phyloP scores from a whole-genome alignment of 2,797 vertebrate species.

The Ctenochaetus hawaiiensis region DNA sequence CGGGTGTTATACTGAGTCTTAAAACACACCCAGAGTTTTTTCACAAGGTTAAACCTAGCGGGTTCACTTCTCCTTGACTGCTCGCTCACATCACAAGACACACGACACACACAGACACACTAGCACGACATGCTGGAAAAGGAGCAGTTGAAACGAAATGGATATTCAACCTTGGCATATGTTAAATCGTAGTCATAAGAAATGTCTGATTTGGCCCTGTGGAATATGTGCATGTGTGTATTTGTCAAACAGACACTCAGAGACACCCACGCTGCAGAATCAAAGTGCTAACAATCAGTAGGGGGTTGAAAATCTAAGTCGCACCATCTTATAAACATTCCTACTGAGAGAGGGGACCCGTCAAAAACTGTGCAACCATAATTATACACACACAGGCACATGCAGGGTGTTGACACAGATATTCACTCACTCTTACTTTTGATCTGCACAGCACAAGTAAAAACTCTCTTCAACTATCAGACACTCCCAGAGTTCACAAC shows the following conservation, averaged over 20 bases:
- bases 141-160: slow-evolving; percentile 35
- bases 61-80: slow-evolving; percentile 51
- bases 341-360: slow-evolving; percentile 10
- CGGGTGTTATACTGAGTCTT: slow-evolving; percentile 25
- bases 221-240: slow-evolving; percentile 37
- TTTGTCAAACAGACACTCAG: slow-evolving; percentile 45
- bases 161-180: slow-evolving; percentile 55
- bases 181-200: slow-evolving; percentile 40
- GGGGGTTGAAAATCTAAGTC: slow-evolving; percentile 49
- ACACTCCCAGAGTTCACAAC: slow-evolving; percentile 24
- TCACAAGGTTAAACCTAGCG: slow-evolving; percentile 68
- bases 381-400: slow-evolving; percentile 30
- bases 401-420: slow-evolving; percentile 30
- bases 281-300: slow-evolving; percentile 51
- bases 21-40: slow-evolving; percentile 45
- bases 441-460: slow-evolving; percentile 36
- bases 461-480: slow-evolving; percentile 27
- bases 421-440: slow-evolving; percentile 33
- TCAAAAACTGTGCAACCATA: slow-evolving; percentile 42
- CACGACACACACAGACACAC: slow-evolving; percentile 10
- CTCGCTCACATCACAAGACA: slow-evolving; percentile 35
- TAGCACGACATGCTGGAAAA: slow-evolving; percentile 21
- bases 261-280: slow-evolving; percentile 31
- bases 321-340: slow-evolving; percentile 39
- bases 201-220: slow-evolving; percentile 29